Evolutionary conservation across 2,113 vertebrate species (phyloP), one percentile per base, ranked within the genome.

Genomic region (Otolemur garnettii): DNA sequence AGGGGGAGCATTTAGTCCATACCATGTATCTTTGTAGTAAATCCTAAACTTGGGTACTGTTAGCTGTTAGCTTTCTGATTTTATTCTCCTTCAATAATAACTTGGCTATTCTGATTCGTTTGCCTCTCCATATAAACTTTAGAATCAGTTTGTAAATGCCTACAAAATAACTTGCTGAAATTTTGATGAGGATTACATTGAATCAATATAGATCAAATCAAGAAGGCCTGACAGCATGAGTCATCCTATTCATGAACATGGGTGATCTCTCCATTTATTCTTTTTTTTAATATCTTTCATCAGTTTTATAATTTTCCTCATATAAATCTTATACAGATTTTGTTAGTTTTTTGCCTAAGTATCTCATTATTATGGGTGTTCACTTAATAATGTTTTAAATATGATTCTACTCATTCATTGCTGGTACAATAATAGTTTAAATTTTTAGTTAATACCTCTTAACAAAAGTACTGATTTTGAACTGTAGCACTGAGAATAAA

Each of bases 371-470:
- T 8, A 17, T 26, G 17, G 22, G 7, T 38, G 13, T 26, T 35
- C 30, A 68, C 82, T 19, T 74, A 74, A 66, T 59, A 64, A 33
- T 26, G 14, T 28, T 74, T 91, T 45, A 30, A 35, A 45, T 91
- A 87, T 28, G 74, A 59, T 81, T 91, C 22, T 19, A 57, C 4
- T 81, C 66, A 17, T 71, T 50, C 5, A 30, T 79, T 87, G 66
- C 22, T 68, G 6, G 12, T 57, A 7, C 62, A 62, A 91, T 84
- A 72, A 86, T 59, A 95, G 69, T 85, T 79, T 15, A 90, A 93
- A 21, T 4, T 8, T 85, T 64, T 24, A 28, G 35, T 50, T 33
- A 57, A 35, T 90, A 9, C 0, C 15, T 30, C 30, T 93, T 86
- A 93, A 77, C 35, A 86, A 83, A 80, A 57, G 35, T 9, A 74